Conservation (phyloP, 2,113 vertebrate genomes). For the Ptychochromis oligacanthus region DNA sequence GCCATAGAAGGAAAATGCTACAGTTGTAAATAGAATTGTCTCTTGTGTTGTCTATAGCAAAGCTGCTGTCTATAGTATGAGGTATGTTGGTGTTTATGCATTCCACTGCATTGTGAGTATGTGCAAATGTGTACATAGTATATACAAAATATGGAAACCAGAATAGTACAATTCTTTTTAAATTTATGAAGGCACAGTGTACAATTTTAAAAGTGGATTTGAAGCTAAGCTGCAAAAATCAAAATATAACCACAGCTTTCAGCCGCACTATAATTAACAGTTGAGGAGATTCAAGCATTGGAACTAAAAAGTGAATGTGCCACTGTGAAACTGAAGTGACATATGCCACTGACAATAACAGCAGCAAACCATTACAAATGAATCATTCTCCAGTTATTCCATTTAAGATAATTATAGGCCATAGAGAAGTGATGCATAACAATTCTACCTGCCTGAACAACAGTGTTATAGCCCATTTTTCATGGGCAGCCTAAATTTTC, state of each 20-base stretch:
- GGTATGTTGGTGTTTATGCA: background rate
- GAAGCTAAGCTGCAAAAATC: background rate
- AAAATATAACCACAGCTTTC: background rate
- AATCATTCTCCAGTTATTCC: conserved; percentile 32
- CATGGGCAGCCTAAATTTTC: background rate
- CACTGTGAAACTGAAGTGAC: conserved; percentile 11
- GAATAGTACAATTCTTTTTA: background rate
- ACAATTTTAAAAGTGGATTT: background rate
- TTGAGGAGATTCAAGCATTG: conserved; percentile 12
- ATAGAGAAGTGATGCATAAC: background rate
- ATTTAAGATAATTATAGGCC: conserved; percentile 35
- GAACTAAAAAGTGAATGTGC: background rate
- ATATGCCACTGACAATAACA: background rate
- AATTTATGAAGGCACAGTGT: background rate
- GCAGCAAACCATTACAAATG: background rate
- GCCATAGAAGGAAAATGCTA: conserved; percentile 75
- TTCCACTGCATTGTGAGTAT: background rate
- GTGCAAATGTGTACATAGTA: background rate
- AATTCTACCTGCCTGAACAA: conserved; percentile 2
- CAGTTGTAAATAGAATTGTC: conserved; percentile 78
- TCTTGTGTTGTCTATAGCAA: conserved; percentile 54
- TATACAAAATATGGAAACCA: background rate
- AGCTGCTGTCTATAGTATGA: conserved; percentile 28
- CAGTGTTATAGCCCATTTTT: background rate
- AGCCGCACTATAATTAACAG: conserved; percentile 13